These are phyloP conservation scores for Pogoniulus pusillus DNA, from an alignment of 2,797 vertebrate species.

Conservation along the genomic window DNA sequence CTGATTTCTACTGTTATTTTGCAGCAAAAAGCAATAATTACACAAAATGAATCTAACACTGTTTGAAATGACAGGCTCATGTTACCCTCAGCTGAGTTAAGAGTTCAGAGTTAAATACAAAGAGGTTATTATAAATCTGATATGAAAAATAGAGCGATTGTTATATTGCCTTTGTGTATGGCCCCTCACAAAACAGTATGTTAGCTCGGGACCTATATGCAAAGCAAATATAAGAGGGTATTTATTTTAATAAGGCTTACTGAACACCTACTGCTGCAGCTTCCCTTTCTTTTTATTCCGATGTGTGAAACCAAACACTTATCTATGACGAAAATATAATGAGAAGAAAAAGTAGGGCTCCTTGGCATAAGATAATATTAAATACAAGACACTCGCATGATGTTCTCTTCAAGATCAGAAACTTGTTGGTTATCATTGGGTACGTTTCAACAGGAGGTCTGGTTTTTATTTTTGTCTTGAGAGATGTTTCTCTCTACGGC, in stretches of 20 bases:
- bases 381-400: conserved; percentile 4
- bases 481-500: conserved; percentile 22
- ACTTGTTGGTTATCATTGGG: conserved; percentile 19
- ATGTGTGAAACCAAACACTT: conserved; percentile 1
- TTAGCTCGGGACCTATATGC: not conserved
- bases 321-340: conserved; percentile 17
- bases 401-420: conserved; percentile 49
- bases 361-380: conserved; percentile 32
- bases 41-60: not conserved
- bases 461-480: conserved; percentile 1
- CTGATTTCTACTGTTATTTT: not conserved
- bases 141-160: conserved; percentile 11
- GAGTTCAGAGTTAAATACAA: conserved; percentile 13
- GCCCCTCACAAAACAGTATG: not conserved
- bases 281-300: not conserved
- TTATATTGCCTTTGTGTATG: conserved; percentile 12
- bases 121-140: conserved; percentile 6
- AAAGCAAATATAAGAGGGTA: not conserved
- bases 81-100: not conserved
- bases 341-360: conserved; percentile 25
- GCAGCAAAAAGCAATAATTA: not conserved
- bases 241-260: not conserved
- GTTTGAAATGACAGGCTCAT: not conserved
- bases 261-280: not conserved
- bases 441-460: conserved; percentile 26